phyloP scores from a whole-genome alignment of 2,113 vertebrate genomes.

The Beaufortia kweichowensis region DNA sequence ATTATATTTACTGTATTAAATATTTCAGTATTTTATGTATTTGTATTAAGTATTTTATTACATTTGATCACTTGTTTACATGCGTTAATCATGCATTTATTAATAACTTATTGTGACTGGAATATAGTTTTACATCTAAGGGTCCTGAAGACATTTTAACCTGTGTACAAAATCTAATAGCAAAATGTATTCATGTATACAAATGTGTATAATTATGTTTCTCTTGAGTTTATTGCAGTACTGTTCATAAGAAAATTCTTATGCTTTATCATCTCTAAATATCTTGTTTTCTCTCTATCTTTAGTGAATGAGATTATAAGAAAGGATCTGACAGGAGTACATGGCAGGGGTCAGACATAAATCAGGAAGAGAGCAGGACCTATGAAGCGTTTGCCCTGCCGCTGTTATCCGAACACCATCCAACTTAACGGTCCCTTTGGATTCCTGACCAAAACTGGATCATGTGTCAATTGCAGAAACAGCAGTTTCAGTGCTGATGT shows the following conservation, averaged over 20 bases:
- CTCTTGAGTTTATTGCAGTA: constrained; percentile 2
- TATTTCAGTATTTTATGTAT: too few relatives aligned
- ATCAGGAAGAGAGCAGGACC: constrained; percentile 64
- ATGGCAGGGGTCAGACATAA: constrained; percentile 88
- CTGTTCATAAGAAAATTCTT: constrained; percentile 9
- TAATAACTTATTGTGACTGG: too few relatives aligned
- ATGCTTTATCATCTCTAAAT: constrained; percentile 28
- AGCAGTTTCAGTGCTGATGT: constrained; percentile 16
- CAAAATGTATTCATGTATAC: too few relatives aligned
- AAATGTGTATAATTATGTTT: background rate
- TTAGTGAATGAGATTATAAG: constrained; percentile 98
- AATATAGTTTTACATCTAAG: too few relatives aligned
- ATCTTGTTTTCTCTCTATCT: constrained; percentile 62
- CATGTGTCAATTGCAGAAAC: constrained; percentile 18
- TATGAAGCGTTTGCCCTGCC: background rate
- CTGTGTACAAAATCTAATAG: too few relatives aligned
- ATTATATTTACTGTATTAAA: too few relatives aligned
- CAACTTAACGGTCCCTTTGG: background rate
- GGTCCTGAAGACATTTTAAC: too few relatives aligned
- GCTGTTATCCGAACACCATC: background rate
- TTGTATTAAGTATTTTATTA: too few relatives aligned
- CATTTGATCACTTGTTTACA: too few relatives aligned
- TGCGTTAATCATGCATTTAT: too few relatives aligned
- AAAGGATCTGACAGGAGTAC: constrained; percentile 95
- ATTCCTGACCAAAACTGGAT: constrained; percentile 36